Conservation (phyloP, 1,140 invertebrate genomes). For the Pantala flavescens region DNA sequence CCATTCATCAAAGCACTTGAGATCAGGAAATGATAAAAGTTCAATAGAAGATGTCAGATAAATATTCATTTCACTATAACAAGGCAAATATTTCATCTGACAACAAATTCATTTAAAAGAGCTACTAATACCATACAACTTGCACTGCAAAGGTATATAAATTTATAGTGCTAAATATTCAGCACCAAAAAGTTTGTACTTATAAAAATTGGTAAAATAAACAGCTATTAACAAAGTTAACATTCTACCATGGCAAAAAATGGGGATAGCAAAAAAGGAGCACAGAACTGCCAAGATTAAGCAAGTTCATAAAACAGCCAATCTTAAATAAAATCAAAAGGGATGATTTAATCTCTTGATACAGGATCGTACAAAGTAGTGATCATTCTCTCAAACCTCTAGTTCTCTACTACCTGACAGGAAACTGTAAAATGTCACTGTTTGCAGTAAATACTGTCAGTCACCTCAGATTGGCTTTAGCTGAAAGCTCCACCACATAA, state of each 20-base stretch:
- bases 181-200: slow-evolving; percentile 3
- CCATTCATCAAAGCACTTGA: background rate
- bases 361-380: too few species aligned
- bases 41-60: background rate
- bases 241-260: background rate
- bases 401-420: too few species aligned
- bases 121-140: slow-evolving; percentile 2
- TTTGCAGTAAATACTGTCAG: background rate
- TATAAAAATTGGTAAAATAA: background rate
- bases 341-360: too few species aligned
- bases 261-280: background rate
- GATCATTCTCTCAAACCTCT: too few species aligned
- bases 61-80: background rate
- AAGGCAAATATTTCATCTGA: background rate
- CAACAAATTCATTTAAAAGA: background rate
- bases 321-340: background rate
- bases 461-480: background rate
- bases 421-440: background rate
- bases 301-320: background rate
- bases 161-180: background rate
- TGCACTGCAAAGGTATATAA: background rate
- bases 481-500: background rate
- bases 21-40: slow-evolving; percentile 2
- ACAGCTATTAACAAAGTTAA: background rate
- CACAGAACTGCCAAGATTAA: background rate